These are phyloP conservation scores for Ariolimax columbianus DNA, from an alignment of 2,888 invertebrate species.

Conservation along the genomic window DNA sequence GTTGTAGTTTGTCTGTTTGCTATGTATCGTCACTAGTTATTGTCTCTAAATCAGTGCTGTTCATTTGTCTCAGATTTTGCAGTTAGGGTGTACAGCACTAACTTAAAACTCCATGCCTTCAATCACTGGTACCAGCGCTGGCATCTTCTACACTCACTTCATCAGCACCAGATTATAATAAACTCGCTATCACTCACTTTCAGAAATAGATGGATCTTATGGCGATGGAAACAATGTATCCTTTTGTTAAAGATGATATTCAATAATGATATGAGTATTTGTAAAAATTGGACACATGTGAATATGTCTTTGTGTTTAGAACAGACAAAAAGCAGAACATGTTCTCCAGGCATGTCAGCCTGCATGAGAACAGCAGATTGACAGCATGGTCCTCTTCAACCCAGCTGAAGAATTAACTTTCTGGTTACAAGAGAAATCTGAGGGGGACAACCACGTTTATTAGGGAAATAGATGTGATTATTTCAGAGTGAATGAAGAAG, in stretches of 20 bases:
- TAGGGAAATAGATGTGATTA: too few relatives aligned
- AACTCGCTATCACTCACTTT: constrained; percentile 59
- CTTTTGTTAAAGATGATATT: constrained; percentile 54
- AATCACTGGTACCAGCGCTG: constrained; percentile 62
- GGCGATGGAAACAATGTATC: constrained; percentile 75
- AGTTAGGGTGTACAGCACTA: constrained; percentile 54
- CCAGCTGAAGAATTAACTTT: too few relatives aligned
- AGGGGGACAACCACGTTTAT: too few relatives aligned
- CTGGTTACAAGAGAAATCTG: too few relatives aligned
- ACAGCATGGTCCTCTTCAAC: too few relatives aligned
- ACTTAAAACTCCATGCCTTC: constrained; percentile 59
- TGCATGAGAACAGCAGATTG: too few relatives aligned
- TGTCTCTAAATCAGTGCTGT: background rate
- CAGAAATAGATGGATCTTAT: constrained; percentile 61
- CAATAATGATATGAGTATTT: too few relatives aligned
- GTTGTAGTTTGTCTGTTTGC: background rate
- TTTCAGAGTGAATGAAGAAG: too few relatives aligned
- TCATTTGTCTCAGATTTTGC: constrained; percentile 61
- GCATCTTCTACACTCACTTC: constrained; percentile 57
- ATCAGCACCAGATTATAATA: constrained; percentile 64
- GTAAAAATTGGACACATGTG: too few relatives aligned
- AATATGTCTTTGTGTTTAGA: too few relatives aligned
- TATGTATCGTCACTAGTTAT: background rate
- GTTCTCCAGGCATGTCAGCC: too few relatives aligned
- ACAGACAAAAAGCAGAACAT: too few relatives aligned